Conservation (phyloP, 64 coral and sea anemone species). For the Actinia tenebrosa region DNA sequence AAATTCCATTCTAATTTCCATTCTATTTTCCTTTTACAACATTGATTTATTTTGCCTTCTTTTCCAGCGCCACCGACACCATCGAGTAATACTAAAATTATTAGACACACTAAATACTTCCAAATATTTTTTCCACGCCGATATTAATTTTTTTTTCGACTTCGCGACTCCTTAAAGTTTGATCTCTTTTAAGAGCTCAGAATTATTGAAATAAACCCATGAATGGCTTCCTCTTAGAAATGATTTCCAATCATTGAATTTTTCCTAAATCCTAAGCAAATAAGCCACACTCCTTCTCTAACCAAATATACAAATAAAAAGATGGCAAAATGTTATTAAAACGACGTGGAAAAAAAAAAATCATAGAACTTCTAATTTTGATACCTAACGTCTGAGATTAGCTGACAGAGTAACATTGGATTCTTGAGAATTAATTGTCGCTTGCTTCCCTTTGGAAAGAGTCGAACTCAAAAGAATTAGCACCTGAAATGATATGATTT, state of each 20-base stretch:
- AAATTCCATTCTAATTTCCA: background rate
- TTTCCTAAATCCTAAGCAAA: background rate
- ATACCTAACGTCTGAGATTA: background rate
- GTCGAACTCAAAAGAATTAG: background rate
- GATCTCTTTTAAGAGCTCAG: background rate
- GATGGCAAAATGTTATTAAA: background rate
- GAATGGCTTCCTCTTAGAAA: background rate
- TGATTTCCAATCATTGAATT: conserved; percentile 6
- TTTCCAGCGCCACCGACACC: too few relatives aligned
- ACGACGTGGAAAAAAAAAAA: background rate
- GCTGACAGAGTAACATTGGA: background rate
- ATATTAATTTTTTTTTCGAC: background rate
- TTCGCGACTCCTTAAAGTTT: background rate
- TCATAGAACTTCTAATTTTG: background rate
- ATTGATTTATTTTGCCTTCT: too few relatives aligned
- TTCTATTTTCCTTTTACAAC: background rate
- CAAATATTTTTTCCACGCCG: background rate
- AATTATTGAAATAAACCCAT: background rate
- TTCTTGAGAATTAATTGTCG: background rate
- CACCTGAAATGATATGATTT: background rate
- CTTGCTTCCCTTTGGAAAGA: background rate
- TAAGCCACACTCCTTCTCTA: background rate
- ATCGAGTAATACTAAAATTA: background rate
- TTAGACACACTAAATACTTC: background rate
- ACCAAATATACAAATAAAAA: background rate